phyloP scores from a whole-genome alignment of 2,797 vertebrate species.

The Ctenopoma kingsleyae region DNA sequence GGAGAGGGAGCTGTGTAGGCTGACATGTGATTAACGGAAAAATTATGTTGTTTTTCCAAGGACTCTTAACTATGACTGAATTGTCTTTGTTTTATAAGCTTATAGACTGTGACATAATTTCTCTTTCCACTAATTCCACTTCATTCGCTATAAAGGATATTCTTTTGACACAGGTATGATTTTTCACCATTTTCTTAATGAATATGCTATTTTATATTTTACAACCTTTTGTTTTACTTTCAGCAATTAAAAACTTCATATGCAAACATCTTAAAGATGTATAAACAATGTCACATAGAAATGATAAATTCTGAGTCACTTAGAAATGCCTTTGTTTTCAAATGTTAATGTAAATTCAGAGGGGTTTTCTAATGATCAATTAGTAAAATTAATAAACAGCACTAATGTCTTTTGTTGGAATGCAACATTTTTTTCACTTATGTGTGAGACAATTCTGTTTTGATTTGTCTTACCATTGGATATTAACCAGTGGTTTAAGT shows the following conservation, averaged over 20 bases:
- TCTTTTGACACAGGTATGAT: background rate
- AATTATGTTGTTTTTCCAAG: conserved; percentile 1
- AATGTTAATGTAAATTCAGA: too few species aligned
- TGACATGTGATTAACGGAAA: conserved; percentile 23
- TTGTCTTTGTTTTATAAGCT: background rate
- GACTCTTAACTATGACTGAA: background rate
- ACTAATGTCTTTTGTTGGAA: too few species aligned
- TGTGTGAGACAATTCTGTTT: conserved; percentile 1
- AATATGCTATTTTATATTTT: background rate
- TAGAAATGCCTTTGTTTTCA: too few species aligned
- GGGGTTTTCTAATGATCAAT: background rate
- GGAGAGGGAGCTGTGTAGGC: conserved; percentile 1
- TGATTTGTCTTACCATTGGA: background rate
- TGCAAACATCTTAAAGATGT: background rate
- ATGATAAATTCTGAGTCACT: background rate
- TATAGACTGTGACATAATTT: background rate
- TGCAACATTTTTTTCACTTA: too few species aligned
- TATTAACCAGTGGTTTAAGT: background rate
- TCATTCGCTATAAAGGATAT: background rate
- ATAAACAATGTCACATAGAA: background rate
- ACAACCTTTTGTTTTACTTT: background rate
- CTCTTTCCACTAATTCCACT: background rate
- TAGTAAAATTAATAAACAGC: too few species aligned
- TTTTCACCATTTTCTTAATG: background rate
- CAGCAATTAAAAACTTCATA: conserved; percentile 7